Conservation (phyloP, 1,140 invertebrate species). For the Paralvinella palmiformis region DNA sequence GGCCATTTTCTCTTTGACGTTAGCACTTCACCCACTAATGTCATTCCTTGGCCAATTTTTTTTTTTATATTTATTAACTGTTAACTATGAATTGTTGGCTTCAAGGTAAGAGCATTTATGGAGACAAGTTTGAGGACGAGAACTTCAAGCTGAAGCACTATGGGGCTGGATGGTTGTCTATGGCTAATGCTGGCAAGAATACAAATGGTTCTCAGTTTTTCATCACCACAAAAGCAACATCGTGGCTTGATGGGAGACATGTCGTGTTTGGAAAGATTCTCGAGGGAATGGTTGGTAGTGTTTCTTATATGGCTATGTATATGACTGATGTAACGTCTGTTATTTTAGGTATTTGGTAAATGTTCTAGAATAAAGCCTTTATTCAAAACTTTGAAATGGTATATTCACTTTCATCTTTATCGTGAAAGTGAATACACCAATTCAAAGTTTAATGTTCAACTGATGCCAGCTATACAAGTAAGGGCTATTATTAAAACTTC, state of each 20-base stretch:
- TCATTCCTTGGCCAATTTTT: no score
- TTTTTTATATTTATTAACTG: no score
- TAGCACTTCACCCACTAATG: no score
- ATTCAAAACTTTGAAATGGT: no score
- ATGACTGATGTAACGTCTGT: no score
- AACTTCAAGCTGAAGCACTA: slow-evolving; percentile 86
- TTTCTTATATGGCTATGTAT: background rate
- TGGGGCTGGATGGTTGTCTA: slow-evolving; percentile 37
- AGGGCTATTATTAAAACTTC: no score
- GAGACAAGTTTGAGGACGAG: slow-evolving; percentile 93
- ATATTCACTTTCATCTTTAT: background rate
- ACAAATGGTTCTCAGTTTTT: slow-evolving; percentile 50
- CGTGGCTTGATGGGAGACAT: slow-evolving; percentile 92
- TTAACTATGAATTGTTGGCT: background rate
- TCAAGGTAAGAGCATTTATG: slow-evolving; percentile 91
- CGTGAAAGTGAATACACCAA: background rate
- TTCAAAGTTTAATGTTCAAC: background rate
- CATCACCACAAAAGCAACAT: slow-evolving; percentile 58
- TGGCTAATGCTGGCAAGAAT: slow-evolving; percentile 42
- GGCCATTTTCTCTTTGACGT: no score
- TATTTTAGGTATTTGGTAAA: no score
- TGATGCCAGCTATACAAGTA: background rate
- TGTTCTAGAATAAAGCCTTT: no score
- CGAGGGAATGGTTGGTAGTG: slow-evolving; percentile 69
- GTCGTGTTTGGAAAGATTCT: slow-evolving; percentile 91